phyloP scores from a whole-genome alignment of 2,888 invertebrate species.

The Criorhina ranunculi region DNA sequence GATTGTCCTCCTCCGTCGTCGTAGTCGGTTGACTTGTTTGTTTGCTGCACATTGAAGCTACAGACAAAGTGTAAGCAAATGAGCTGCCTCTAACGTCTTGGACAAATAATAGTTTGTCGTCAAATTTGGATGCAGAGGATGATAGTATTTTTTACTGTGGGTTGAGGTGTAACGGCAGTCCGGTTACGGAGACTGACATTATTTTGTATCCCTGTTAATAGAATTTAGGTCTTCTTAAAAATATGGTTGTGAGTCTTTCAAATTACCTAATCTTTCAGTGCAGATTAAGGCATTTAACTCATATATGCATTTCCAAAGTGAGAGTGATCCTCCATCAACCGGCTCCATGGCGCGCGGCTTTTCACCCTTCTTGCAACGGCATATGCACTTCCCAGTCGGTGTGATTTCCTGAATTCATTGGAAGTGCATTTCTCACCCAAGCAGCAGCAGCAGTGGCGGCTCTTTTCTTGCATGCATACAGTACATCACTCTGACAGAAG shows the following conservation, averaged over 20 bases:
- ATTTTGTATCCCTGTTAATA: too few relatives aligned
- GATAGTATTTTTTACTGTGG: conserved; percentile 31
- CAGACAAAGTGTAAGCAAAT: conserved; percentile 60
- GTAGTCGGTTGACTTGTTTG: conserved; percentile 35
- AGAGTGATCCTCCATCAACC: conserved; percentile 48
- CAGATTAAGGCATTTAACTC: too few relatives aligned
- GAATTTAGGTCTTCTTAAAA: too few relatives aligned
- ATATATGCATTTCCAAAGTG: conserved; percentile 22
- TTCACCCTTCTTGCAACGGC: conserved; percentile 8
- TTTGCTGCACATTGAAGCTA: conserved; percentile 39
- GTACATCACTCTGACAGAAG: conserved; percentile 56
- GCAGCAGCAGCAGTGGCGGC: not conserved
- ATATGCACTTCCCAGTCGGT: conserved; percentile 5
- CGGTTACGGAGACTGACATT: conserved; percentile 22
- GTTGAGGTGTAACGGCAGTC: conserved; percentile 30
- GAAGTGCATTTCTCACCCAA: conserved; percentile 42
- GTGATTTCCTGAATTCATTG: conserved; percentile 29
- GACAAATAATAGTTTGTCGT: conserved; percentile 51
- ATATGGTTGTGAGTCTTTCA: too few relatives aligned
- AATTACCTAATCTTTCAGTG: too few relatives aligned
- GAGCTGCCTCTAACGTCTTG: conserved; percentile 47
- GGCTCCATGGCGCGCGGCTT: not conserved
- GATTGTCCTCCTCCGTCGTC: conserved; percentile 46
- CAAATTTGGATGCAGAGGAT: conserved; percentile 27
- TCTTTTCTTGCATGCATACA: conserved; percentile 59